Evolutionary conservation across 1,140 invertebrate species (phyloP).

Genomic region (Drosophila nikananu): DNA sequence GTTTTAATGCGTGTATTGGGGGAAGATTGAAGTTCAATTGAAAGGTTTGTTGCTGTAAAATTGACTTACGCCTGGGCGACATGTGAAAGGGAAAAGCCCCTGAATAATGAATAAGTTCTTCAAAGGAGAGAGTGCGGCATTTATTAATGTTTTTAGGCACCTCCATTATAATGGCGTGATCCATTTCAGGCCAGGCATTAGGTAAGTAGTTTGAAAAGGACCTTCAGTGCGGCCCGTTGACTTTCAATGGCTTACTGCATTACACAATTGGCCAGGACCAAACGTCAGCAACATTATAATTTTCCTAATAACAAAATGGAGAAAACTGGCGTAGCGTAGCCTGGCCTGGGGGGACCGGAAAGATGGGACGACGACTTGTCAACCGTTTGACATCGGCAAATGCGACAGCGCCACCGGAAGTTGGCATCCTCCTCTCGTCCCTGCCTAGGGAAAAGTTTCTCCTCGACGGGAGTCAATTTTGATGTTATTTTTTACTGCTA

Average conservation of each 20-base stretch:
- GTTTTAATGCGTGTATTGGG: conserved; percentile 5
- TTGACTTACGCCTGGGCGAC: conserved; percentile 3
- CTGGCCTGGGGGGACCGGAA: conserved; percentile 14
- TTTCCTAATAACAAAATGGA: conserved; percentile 34
- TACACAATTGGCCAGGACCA: conserved; percentile 23
- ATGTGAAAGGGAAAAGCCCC: background rate
- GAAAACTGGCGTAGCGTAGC: conserved; percentile 9
- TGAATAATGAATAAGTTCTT: conserved; percentile 11
- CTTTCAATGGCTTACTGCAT: conserved; percentile 38
- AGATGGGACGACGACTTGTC: conserved; percentile 23
- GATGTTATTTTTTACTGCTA: conserved; percentile 59
- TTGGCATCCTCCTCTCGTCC: conserved; percentile 17
- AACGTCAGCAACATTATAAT: conserved; percentile 41
- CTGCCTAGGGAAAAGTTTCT: conserved; percentile 28
- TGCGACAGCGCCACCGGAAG: conserved; percentile 38
- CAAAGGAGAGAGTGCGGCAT: conserved; percentile 2
- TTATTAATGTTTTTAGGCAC: conserved; percentile 6
- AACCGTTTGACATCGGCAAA: conserved; percentile 34
- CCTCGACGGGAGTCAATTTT: conserved; percentile 29
- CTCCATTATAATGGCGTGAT: background rate
- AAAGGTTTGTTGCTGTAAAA: conserved; percentile 18
- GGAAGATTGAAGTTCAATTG: conserved; percentile 13
- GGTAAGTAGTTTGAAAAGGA: background rate
- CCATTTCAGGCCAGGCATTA: background rate
- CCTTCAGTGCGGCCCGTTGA: conserved; percentile 21